Conservation (phyloP, 2,113 vertebrate genomes). For the Eolophus roseicapilla region DNA sequence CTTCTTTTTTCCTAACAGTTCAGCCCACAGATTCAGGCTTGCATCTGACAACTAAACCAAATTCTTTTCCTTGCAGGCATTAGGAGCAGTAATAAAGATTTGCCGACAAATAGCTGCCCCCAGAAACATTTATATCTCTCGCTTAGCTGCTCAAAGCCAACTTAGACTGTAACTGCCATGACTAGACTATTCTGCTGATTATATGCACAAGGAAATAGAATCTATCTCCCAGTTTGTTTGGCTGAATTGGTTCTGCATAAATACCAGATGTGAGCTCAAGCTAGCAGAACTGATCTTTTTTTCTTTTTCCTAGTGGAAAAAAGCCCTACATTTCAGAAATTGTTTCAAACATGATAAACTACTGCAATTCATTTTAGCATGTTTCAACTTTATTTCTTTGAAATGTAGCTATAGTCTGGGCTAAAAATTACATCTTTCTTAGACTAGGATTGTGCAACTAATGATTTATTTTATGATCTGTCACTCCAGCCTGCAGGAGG, state of each 20-base stretch:
- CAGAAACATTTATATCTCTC: neutral
- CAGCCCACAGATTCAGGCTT: constrained; percentile 14
- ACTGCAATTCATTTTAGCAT: neutral
- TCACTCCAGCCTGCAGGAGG: neutral
- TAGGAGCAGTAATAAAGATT: neutral
- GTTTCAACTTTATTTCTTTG: neutral
- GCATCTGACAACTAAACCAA: neutral
- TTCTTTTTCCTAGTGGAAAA: neutral
- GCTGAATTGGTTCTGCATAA: neutral
- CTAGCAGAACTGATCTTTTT: neutral
- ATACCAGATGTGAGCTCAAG: constrained; percentile 2
- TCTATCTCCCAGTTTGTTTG: neutral
- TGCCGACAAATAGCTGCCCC: neutral
- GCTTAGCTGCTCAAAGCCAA: neutral
- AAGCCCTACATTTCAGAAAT: neutral
- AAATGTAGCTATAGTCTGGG: neutral
- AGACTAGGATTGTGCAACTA: neutral
- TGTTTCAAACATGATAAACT: neutral
- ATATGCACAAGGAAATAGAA: neutral
- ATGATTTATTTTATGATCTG: constrained; percentile 4
- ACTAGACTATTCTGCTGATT: neutral
- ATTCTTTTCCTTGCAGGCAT: neutral
- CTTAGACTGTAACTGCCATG: neutral
- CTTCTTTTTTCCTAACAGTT: neutral
- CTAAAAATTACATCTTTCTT: neutral